A percentile compares a stretch with the other conserved stretches of the same genome.
These are phyloP conservation scores for Coluber constrictor DNA, from an alignment of 2,797 vertebrate species.

Conservation along the genomic window DNA sequence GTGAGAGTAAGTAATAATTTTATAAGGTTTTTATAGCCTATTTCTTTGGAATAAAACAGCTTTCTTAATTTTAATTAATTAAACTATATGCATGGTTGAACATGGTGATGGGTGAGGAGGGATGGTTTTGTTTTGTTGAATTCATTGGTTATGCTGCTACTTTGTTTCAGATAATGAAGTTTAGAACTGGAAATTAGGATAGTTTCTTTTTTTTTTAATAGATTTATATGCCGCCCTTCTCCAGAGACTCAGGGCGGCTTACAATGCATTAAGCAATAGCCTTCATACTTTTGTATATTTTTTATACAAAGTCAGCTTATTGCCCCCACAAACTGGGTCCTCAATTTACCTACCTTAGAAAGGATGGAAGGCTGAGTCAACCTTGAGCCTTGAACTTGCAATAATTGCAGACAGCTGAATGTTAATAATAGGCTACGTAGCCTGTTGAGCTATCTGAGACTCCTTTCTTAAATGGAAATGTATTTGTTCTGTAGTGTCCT, in stretches of 20 bases:
- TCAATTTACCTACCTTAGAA: too few species aligned
- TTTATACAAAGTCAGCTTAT: too few species aligned
- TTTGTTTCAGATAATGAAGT: neutral
- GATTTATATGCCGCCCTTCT: too few species aligned
- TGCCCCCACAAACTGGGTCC: too few species aligned
- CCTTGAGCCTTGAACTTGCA: too few species aligned
- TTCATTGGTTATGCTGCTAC: neutral
- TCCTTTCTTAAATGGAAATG: neutral
- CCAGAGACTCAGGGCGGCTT: too few species aligned
- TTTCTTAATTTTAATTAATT: neutral
- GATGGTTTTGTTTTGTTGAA: neutral
- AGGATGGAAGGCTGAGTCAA: too few species aligned
- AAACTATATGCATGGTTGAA: neutral
- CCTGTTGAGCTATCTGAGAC: too few species aligned
- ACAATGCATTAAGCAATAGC: too few species aligned
- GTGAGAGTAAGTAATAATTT: slow-evolving; percentile 64
- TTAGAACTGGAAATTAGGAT: neutral
- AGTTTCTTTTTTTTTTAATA: neutral
- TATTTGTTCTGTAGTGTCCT: neutral
- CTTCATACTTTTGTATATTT: too few species aligned
- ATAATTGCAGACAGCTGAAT: too few species aligned
- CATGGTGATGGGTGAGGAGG: neutral
- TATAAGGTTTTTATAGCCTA: neutral
- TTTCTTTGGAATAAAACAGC: neutral
- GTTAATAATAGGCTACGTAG: too few species aligned